Evolutionary conservation across 1,140 invertebrate genomes (phyloP).

Genomic region (Cecropterus lyciades): DNA sequence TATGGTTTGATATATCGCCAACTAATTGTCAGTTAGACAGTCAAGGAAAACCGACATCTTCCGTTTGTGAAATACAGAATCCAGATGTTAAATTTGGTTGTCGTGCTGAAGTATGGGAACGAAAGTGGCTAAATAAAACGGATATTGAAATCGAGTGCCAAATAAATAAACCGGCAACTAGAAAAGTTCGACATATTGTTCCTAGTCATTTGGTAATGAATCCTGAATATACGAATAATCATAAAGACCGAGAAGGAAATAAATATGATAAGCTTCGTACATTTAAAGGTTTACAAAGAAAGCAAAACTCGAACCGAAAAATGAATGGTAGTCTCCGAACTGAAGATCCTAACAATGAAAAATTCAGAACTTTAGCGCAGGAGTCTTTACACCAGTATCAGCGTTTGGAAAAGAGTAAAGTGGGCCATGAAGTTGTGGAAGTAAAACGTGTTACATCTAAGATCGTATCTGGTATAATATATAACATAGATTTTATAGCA

Average conservation of each 20-base stretch:
- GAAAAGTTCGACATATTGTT: no score
- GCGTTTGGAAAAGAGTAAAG: constrained; percentile 35
- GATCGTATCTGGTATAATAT: constrained; percentile 51
- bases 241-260: no score
- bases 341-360: constrained; percentile 48
- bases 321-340: constrained; percentile 22
- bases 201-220: no score
- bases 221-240: no score
- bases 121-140: constrained; percentile 39
- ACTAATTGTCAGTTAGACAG: constrained; percentile 23
- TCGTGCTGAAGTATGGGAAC: constrained; percentile 48
- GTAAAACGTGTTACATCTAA: constrained; percentile 53
- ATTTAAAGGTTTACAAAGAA: no score
- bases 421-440: constrained; percentile 56
- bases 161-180: neutral
- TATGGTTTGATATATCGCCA: constrained; percentile 50
- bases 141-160: constrained; percentile 43
- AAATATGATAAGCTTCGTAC: no score
- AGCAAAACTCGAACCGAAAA: no score
- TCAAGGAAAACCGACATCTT: neutral
- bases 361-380: constrained; percentile 56
- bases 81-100: constrained; percentile 42
- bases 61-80: constrained; percentile 1
- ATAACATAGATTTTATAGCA: constrained; percentile 59
- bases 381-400: constrained; percentile 57